A percentile compares a stretch with the other conserved stretches of the same genome.
These are phyloP conservation scores for Typhlichthys eigenmanni DNA, from an alignment of 2,797 vertebrate species.

Conservation along the genomic window DNA sequence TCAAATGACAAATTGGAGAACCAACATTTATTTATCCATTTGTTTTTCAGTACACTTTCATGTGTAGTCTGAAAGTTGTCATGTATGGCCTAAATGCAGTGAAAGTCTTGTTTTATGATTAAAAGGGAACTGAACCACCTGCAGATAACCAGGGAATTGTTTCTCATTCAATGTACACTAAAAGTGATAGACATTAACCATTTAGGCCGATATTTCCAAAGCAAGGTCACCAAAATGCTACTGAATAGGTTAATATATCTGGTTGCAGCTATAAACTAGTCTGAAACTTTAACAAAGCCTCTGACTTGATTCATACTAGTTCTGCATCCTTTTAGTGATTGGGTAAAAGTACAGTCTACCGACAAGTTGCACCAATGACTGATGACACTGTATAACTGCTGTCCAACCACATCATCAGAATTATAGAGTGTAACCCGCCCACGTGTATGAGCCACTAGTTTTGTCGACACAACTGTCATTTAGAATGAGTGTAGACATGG, in stretches of 20 bases:
- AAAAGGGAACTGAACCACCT: too few relatives aligned
- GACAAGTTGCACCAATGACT: slow-evolving; percentile 51
- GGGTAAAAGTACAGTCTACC: slow-evolving; percentile 36
- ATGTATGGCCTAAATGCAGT: too few relatives aligned
- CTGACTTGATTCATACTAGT: neutral
- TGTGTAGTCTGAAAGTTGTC: slow-evolving; percentile 9
- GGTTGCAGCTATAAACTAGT: neutral
- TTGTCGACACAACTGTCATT: slow-evolving; percentile 69
- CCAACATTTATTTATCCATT: slow-evolving; percentile 37
- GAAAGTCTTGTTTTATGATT: too few relatives aligned
- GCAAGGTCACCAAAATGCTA: too few relatives aligned
- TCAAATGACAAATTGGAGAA: slow-evolving; percentile 52
- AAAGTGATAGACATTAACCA: too few relatives aligned
- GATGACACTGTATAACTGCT: slow-evolving; percentile 28
- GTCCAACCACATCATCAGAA: slow-evolving; percentile 56
- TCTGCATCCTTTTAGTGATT: slow-evolving; percentile 37
- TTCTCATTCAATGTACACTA: too few relatives aligned
- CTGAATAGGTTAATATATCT: neutral
- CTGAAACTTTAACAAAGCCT: slow-evolving; percentile 3
- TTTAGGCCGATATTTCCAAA: too few relatives aligned
- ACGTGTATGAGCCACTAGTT: slow-evolving; percentile 55
- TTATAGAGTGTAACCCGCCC: slow-evolving; percentile 45
- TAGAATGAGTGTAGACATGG: slow-evolving; percentile 58
- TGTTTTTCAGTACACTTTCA: slow-evolving; percentile 39
- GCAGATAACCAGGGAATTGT: too few relatives aligned